Percentiles rank a stretch among this genome's conserved stretches.
Evolutionary conservation across 1,140 invertebrate species (phyloP).

Genomic region (Drosophila leontia): DNA sequence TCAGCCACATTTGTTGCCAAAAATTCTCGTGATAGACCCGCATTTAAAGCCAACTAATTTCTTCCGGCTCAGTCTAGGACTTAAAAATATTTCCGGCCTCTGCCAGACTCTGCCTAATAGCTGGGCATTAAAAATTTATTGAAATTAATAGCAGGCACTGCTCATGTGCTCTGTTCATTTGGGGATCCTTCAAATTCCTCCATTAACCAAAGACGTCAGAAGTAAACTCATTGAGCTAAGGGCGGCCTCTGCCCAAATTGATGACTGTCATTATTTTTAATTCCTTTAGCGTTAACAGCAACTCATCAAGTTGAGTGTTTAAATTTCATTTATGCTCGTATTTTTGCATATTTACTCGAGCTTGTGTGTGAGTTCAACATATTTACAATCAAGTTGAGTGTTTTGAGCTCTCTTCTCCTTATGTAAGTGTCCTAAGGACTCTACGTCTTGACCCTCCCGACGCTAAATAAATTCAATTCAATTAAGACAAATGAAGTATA

Average conservation of each 20-base stretch:
- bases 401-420: conserved; percentile 25
- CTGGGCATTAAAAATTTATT: conserved; percentile 69
- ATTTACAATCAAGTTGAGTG: conserved; percentile 68
- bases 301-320: conserved; percentile 81
- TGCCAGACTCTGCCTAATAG: conserved; percentile 51
- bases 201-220: conserved; percentile 23
- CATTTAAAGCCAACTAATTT: conserved; percentile 19
- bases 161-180: conserved; percentile 33
- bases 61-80: not conserved
- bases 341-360: conserved; percentile 48
- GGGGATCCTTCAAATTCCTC: conserved; percentile 21
- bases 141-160: conserved; percentile 62
- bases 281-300: conserved; percentile 75
- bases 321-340: conserved; percentile 70
- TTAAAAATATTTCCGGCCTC: conserved; percentile 15
- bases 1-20: not conserved
- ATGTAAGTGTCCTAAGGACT: conserved; percentile 28
- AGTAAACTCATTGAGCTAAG: conserved; percentile 30
- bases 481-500: conserved; percentile 61
- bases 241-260: conserved; percentile 53
- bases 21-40: not conserved
- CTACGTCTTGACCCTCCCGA: conserved; percentile 29
- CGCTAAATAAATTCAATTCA: conserved; percentile 65
- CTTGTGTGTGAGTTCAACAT: conserved; percentile 6
- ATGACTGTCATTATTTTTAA: conserved; percentile 77